Conservation (phyloP, 2,797 vertebrate species). For the Oophaga sylvatica region DNA sequence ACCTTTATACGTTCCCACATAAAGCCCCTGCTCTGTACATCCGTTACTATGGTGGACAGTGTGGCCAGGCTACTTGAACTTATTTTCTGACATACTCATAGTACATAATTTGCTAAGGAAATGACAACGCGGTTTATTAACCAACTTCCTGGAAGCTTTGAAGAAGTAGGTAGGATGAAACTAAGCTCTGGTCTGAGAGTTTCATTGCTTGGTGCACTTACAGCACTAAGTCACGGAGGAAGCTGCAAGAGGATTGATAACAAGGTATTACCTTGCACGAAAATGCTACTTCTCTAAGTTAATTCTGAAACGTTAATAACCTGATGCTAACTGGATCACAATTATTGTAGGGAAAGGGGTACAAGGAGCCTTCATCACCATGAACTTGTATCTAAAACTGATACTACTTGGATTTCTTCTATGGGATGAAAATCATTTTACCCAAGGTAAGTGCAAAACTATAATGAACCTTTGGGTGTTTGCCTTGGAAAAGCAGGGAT, state of each 20-base stretch:
- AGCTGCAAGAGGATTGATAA: slow-evolving; percentile 58
- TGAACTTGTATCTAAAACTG: slow-evolving; percentile 37
- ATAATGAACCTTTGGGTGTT: neutral
- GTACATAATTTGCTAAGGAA: slow-evolving; percentile 49
- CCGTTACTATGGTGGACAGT: neutral
- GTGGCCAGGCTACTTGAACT: neutral
- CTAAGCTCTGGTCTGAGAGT: slow-evolving; percentile 27
- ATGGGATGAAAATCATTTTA: slow-evolving; percentile 32
- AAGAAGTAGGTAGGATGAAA: slow-evolving; percentile 58
- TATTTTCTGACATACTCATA: slow-evolving; percentile 24
- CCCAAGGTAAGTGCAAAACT: slow-evolving; percentile 41
- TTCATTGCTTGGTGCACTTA: slow-evolving; percentile 45
- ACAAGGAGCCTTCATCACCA: slow-evolving; percentile 15
- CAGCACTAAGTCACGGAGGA: slow-evolving; percentile 53
- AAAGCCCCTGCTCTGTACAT: neutral
- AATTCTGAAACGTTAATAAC: slow-evolving; percentile 24
- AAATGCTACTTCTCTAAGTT: slow-evolving; percentile 33
- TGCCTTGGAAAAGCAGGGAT: neutral
- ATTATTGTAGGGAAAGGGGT: slow-evolving; percentile 41
- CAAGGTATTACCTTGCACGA: slow-evolving; percentile 30
- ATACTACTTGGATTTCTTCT: slow-evolving; percentile 40
- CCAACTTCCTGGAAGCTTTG: slow-evolving; percentile 60
- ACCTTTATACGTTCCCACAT: neutral
- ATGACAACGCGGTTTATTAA: slow-evolving; percentile 58
- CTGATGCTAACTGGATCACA: slow-evolving; percentile 42